Evolutionary conservation across 1,140 invertebrate genomes (phyloP).

Genomic region (Triops longicaudatus): DNA sequence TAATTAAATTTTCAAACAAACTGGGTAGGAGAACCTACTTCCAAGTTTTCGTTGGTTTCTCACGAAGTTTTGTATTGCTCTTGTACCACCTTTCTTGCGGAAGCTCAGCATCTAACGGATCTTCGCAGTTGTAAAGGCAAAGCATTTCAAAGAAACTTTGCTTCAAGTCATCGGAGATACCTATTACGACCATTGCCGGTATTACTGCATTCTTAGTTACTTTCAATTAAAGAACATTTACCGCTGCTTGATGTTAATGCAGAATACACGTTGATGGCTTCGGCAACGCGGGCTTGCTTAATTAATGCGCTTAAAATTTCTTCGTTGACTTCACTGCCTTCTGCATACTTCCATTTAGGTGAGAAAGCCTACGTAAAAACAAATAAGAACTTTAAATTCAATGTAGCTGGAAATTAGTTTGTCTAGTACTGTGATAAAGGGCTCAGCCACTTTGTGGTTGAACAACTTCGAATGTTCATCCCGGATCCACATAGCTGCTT

Average conservation of each 20-base stretch:
- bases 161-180: slow-evolving; percentile 51
- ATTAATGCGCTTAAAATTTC: slow-evolving; percentile 56
- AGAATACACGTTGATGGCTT: slow-evolving; percentile 64
- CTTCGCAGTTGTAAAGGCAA: slow-evolving; percentile 68
- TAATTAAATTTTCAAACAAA: neutral
- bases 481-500: slow-evolving; percentile 74
- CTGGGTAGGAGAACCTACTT: slow-evolving; percentile 45
- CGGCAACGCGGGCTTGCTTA: slow-evolving; percentile 50
- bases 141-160: slow-evolving; percentile 68
- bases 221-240: slow-evolving; percentile 34
- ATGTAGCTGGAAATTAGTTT: neutral
- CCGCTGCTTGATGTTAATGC: slow-evolving; percentile 53
- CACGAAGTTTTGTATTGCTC: slow-evolving; percentile 41
- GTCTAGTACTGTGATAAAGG: slow-evolving; percentile 44
- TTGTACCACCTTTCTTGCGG: slow-evolving; percentile 69
- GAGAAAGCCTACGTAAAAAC: slow-evolving; percentile 51
- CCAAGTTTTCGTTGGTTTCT: slow-evolving; percentile 59
- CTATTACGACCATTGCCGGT: slow-evolving; percentile 31
- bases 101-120: slow-evolving; percentile 54
- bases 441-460: slow-evolving; percentile 59
- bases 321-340: slow-evolving; percentile 58
- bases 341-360: slow-evolving; percentile 56
- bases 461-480: slow-evolving; percentile 68
- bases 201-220: neutral
- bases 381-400: neutral